These are phyloP conservation scores for Platyrinchus mystaceus DNA, from an alignment of 2,797 vertebrate species.

Conservation along the genomic window DNA sequence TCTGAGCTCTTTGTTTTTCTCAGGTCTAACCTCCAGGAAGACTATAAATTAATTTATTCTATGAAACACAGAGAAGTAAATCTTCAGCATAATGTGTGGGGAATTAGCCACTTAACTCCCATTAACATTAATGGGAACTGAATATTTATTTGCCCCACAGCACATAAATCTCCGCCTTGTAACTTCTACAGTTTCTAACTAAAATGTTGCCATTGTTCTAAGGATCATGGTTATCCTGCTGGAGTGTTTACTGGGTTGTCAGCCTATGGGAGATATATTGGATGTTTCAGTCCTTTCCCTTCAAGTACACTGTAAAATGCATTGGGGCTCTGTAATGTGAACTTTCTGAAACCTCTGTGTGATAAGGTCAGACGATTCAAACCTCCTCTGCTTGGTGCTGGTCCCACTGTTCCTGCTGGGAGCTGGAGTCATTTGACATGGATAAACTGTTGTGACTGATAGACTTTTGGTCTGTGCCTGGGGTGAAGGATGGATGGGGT, in stretches of 20 bases:
- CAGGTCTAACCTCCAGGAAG: slow-evolving; percentile 58
- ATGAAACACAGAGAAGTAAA: slow-evolving; percentile 67
- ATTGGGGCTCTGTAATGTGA: slow-evolving; percentile 1
- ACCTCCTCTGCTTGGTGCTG: slow-evolving; percentile 3
- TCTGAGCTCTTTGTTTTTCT: slow-evolving; percentile 62
- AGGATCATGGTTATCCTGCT: slow-evolving; percentile 51
- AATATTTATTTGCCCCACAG: slow-evolving; percentile 74
- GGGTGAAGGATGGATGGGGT: neutral
- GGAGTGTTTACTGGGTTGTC: slow-evolving; percentile 65
- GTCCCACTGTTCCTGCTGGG: neutral
- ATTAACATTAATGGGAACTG: slow-evolving; percentile 70
- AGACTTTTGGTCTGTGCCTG: neutral
- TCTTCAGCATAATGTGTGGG: slow-evolving; percentile 61
- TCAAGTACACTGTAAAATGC: slow-evolving; percentile 54
- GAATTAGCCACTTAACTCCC: slow-evolving; percentile 75
- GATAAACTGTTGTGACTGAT: slow-evolving; percentile 14
- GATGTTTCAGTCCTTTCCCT: slow-evolving; percentile 52
- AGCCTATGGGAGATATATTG: slow-evolving; percentile 46
- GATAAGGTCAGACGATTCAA: slow-evolving; percentile 41
- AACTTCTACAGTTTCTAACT: slow-evolving; percentile 68
- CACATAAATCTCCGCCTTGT: slow-evolving; percentile 66
- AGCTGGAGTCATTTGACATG: neutral
- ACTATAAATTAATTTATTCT: slow-evolving; percentile 70
- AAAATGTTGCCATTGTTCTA: slow-evolving; percentile 71
- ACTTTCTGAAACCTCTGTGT: slow-evolving; percentile 29